Base-by-base conservation (phyloP, 2,797 vertebrate species). In the Poecile montanus region DNA sequence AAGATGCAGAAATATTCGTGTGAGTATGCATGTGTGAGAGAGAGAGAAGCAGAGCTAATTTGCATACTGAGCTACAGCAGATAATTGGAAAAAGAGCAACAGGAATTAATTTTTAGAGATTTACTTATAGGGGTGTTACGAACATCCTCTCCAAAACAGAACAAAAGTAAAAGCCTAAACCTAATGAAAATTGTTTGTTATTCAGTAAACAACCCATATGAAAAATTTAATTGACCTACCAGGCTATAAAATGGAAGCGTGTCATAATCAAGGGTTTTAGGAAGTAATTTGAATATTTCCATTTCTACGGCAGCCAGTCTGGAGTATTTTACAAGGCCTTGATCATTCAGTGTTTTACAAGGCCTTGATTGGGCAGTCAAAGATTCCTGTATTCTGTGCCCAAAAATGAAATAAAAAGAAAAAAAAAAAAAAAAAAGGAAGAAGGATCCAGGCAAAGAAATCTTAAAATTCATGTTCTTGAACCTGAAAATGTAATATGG, bases 1-100 rank as follows among this genome's bases (percentile, higher is more conserved):
- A 82, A 66, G 32, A 62, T 56, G 54, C 48, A 89, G 66, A 89
- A 89, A 77, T 91, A 63, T 79, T 79, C 20, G 3, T 77, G 42
- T 58, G 11, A 51, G 8, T 30, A n/a, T 47, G 26, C 15, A 3
- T 65, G 9, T 62, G 29, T 3, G 20, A 30, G 56, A 70, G 45
- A 53, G 48, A 83, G 57, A 83, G 58, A 56, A 77, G 66, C 26
- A 88, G 72, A 88, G 72, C 0, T 70, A 23, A 47, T 91, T 77
- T 91, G 38, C 78, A 73, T 76, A 25, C 44, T 56, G 18, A 73
- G 25, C 25, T 79, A 50, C 12, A 48, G 44, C 11, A 44, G 4
- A 1, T 50, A 57, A 60, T 34, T 66, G 56, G 38, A 40, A 85
- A 83, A 34, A 85, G 7, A 82, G 2, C 34, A 90, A 38, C 13